Percentiles rank a stretch among this genome's conserved stretches.
Conservation (phyloP, 2,113 vertebrate species). For the Taurulus bubalis region DNA sequence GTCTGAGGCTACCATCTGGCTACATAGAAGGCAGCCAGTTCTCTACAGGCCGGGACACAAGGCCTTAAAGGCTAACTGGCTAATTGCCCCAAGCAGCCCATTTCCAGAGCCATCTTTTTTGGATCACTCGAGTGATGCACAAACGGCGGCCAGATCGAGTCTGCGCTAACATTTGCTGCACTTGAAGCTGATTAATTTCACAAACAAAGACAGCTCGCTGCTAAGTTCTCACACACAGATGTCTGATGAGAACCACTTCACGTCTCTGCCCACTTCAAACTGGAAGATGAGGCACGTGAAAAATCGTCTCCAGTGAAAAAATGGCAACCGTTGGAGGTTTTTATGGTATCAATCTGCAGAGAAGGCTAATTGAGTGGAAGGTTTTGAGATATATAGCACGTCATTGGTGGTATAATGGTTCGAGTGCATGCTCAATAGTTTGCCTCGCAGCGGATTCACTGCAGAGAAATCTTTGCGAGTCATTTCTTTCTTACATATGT, state of each 20-base stretch:
- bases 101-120: constrained; percentile 62
- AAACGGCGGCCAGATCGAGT: constrained; percentile 63
- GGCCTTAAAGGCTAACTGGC: constrained; percentile 80
- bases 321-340: constrained; percentile 19
- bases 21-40: constrained; percentile 66
- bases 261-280: constrained; percentile 61
- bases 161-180: constrained; percentile 63
- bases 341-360: constrained; percentile 4
- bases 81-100: constrained; percentile 68
- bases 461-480: background rate
- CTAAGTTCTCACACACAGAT: constrained; percentile 64
- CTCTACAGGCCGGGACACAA: constrained; percentile 69
- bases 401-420: background rate
- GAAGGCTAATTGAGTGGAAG: constrained; percentile 41
- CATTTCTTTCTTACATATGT: background rate
- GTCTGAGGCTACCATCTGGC: constrained; percentile 78
- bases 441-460: constrained; percentile 2
- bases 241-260: constrained; percentile 69
- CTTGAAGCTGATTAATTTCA: constrained; percentile 72
- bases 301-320: constrained; percentile 38
- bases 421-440: constrained; percentile 9
- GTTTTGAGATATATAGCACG: constrained; percentile 5
- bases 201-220: constrained; percentile 62
- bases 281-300: constrained; percentile 43
- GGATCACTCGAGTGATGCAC: constrained; percentile 49